Evolutionary conservation across 2,113 vertebrate genomes (phyloP).

Genomic region (Bubalus kerabau): DNA sequence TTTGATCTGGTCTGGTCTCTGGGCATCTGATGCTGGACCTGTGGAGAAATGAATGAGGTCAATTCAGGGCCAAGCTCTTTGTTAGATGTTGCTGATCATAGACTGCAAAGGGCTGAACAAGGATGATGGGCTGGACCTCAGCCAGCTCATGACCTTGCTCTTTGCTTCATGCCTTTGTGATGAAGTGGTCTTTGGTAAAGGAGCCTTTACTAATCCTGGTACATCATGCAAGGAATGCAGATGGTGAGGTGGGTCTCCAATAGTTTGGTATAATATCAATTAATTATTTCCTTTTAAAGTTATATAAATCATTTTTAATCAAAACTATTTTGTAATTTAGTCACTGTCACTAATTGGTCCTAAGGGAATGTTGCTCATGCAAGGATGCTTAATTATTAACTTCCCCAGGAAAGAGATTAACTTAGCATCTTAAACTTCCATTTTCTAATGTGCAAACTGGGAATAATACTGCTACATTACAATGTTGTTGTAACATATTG

Average conservation of each 20-base stretch:
- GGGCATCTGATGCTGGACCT: not conserved
- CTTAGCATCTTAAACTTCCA: not conserved
- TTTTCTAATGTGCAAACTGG: not conserved
- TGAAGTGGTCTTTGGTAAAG: not conserved
- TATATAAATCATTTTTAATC: not conserved
- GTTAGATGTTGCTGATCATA: not conserved
- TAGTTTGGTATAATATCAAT: not conserved
- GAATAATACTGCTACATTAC: not conserved
- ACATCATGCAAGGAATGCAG: not conserved
- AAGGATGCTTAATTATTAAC: not conserved
- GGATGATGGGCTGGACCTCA: not conserved
- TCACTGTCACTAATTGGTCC: not conserved
- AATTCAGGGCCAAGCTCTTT: not conserved
- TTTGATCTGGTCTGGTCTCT: not conserved
- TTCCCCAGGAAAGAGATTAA: not conserved
- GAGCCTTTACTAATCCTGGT: not conserved
- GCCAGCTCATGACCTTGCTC: not conserved
- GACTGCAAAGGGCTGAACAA: not conserved
- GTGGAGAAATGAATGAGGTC: not conserved
- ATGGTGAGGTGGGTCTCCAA: not conserved
- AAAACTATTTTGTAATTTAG: not conserved
- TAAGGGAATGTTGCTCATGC: not conserved
- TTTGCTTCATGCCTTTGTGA: not conserved
- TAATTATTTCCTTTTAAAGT: not conserved
- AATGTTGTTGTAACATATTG: not conserved